Percentiles rank a stretch among this genome's conserved stretches.
These are phyloP conservation scores for Mustela lutreola DNA, from an alignment of 2,113 vertebrate species.

Conservation along the genomic window DNA sequence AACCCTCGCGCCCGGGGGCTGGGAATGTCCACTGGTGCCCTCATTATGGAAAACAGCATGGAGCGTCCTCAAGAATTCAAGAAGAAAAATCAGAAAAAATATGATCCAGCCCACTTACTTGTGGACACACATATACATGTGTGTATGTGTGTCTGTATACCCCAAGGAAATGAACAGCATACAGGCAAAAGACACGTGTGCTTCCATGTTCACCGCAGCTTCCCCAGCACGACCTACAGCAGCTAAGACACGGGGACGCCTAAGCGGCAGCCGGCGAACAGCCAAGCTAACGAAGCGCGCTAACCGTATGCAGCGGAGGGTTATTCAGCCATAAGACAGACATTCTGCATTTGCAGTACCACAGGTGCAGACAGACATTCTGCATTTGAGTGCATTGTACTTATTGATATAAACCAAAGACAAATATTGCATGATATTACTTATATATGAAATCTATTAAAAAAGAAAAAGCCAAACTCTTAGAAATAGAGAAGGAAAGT, in stretches of 20 bases:
- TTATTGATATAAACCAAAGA: neutral
- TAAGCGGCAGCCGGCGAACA: too few species aligned
- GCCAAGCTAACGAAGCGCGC: neutral
- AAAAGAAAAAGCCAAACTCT: neutral
- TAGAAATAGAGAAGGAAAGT: neutral
- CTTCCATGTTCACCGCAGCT: neutral
- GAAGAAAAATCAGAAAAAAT: neutral
- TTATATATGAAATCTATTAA: neutral
- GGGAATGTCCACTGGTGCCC: neutral
- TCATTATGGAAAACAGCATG: neutral
- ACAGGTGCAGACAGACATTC: neutral
- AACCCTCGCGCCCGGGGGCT: neutral
- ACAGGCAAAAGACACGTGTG: neutral
- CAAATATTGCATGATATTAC: neutral
- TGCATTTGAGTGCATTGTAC: neutral
- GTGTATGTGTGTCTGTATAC: too few species aligned
- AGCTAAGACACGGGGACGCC: neutral
- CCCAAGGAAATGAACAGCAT: neutral
- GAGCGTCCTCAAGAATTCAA: neutral
- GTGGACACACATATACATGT: neutral
- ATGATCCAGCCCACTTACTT: neutral
- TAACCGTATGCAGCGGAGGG: neutral
- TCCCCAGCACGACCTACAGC: neutral
- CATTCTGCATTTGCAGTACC: neutral
- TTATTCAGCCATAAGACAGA: neutral